phyloP scores from a whole-genome alignment of 1,140 invertebrate genomes.

The Mesaphorura yosii region DNA sequence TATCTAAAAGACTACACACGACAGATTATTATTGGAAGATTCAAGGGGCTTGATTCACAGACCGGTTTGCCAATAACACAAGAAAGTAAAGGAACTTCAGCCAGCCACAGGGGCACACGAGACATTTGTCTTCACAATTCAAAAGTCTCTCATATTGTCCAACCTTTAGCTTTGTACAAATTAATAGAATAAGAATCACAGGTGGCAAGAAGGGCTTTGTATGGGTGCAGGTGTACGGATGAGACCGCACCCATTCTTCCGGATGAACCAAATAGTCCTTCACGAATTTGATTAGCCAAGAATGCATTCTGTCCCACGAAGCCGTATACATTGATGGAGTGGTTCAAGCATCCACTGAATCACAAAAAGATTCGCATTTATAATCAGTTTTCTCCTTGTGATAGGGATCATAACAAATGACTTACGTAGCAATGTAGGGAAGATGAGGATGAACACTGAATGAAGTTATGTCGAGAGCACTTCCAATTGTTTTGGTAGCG shows the following conservation, averaged over 20 bases:
- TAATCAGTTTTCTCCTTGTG: background rate
- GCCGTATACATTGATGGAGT: constrained; percentile 55
- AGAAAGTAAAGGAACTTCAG: too few species aligned
- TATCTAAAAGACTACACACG: too few species aligned
- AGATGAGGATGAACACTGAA: constrained; percentile 26
- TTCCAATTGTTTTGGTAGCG: constrained; percentile 25
- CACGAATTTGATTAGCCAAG: constrained; percentile 23
- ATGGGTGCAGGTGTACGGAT: constrained; percentile 27
- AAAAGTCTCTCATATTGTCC: background rate
- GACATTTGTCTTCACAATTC: too few species aligned
- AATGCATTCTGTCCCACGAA: constrained; percentile 24
- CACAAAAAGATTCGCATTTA: constrained; percentile 31
- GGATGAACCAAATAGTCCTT: constrained; percentile 27
- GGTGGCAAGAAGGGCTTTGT: constrained; percentile 23
- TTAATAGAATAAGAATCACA: constrained; percentile 27
- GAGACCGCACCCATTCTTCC: constrained; percentile 27
- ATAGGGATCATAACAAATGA: background rate
- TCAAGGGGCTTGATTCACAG: too few species aligned
- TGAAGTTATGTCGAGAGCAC: constrained; percentile 23
- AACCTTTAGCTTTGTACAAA: constrained; percentile 22
- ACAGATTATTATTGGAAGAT: too few species aligned
- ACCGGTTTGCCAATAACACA: too few species aligned
- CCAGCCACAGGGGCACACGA: too few species aligned
- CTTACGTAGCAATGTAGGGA: constrained; percentile 26
- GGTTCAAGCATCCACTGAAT: constrained; percentile 64